Evolutionary conservation across 2,888 invertebrate species (phyloP).

Genomic region (Stenodema calcarata): DNA sequence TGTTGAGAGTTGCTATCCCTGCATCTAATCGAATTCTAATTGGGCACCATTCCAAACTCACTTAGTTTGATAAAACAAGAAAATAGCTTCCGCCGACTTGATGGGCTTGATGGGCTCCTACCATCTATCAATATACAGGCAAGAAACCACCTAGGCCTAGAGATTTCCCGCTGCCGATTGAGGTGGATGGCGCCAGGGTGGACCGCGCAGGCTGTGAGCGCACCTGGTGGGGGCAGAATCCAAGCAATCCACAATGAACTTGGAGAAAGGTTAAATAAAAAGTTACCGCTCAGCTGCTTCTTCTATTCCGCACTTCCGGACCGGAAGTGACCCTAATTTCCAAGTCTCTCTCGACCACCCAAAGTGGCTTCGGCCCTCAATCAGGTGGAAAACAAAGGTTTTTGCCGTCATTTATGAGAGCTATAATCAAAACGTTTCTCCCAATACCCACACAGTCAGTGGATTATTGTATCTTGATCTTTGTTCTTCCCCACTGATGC

Average conservation of each 20-base stretch:
- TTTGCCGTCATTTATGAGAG: not conserved
- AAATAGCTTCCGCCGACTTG: no score
- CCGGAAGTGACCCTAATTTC: constrained; percentile 24
- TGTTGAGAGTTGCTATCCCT: no score
- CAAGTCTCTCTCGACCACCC: constrained; percentile 1
- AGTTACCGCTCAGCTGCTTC: not conserved
- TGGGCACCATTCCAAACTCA: no score
- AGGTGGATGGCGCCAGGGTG: not conserved
- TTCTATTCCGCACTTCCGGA: constrained; percentile 19
- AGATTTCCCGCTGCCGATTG: not conserved
- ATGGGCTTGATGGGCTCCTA: no score
- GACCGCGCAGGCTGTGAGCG: not conserved
- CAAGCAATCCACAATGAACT: not conserved
- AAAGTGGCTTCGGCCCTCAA: not conserved
- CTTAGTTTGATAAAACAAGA: no score
- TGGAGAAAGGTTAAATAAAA: not conserved
- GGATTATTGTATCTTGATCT: no score
- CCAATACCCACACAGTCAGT: no score
- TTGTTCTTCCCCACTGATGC: no score
- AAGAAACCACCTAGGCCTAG: not conserved
- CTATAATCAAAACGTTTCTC: no score
- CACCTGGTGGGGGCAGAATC: not conserved
- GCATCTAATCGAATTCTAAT: no score
- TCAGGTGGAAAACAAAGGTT: not conserved
- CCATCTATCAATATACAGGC: no score